Evolutionary conservation across 2,797 vertebrate species (phyloP).

Genomic region (Catostomus latipinnis): DNA sequence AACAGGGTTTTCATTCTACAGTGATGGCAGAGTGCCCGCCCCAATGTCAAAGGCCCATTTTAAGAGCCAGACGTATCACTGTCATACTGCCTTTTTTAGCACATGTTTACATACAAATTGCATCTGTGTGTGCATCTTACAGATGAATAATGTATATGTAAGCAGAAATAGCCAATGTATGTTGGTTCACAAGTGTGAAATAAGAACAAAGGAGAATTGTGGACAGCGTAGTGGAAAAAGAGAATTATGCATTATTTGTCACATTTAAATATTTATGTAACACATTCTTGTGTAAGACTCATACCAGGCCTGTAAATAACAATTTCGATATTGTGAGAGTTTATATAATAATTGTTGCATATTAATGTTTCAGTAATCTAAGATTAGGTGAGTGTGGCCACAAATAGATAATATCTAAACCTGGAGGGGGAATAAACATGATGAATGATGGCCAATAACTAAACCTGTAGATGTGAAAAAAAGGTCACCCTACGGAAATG

Average conservation of each 20-base stretch:
- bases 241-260: background rate
- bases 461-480: too few relatives aligned
- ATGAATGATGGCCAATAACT: too few relatives aligned
- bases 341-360: too few relatives aligned
- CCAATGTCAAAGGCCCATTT: background rate
- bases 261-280: too few relatives aligned
- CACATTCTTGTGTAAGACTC: too few relatives aligned
- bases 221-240: background rate
- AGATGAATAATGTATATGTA: slow-evolving; percentile 12
- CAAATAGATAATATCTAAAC: too few relatives aligned
- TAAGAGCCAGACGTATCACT: background rate
- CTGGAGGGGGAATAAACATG: too few relatives aligned
- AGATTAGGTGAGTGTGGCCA: too few relatives aligned
- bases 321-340: too few relatives aligned
- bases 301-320: too few relatives aligned
- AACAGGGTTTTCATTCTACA: slow-evolving; percentile 8
- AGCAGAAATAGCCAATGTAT: slow-evolving; percentile 22
- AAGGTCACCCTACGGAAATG: too few relatives aligned
- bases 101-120: background rate
- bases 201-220: background rate
- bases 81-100: background rate
- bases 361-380: too few relatives aligned
- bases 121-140: background rate
- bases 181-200: slow-evolving; percentile 17
- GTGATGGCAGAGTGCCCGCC: slow-evolving; percentile 14